Percentiles rank a stretch among this genome's conserved stretches.
Evolutionary conservation across 2,888 invertebrate genomes (phyloP).

Genomic region (Adelognathus sp.): DNA sequence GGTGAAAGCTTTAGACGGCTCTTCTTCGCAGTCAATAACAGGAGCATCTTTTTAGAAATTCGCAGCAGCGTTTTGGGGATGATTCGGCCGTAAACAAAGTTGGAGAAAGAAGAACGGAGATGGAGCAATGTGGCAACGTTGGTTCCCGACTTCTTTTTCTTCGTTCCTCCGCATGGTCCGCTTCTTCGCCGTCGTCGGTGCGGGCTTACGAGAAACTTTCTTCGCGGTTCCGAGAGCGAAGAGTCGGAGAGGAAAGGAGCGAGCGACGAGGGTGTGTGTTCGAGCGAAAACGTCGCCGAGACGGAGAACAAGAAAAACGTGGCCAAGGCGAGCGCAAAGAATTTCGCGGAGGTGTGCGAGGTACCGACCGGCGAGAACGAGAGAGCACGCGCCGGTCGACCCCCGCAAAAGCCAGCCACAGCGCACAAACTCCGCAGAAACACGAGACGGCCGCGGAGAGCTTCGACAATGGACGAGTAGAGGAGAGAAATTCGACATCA

Average conservation of each 20-base stretch:
- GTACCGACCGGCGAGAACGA: neutral
- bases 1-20: too few relatives aligned
- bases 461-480: slow-evolving; percentile 5
- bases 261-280: slow-evolving; percentile 4
- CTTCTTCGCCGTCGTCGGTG: neutral
- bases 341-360: slow-evolving; percentile 18
- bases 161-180: too few relatives aligned
- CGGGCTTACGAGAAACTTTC: slow-evolving; percentile 16
- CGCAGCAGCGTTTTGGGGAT: slow-evolving; percentile 46
- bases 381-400: slow-evolving; percentile 22
- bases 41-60: too few relatives aligned
- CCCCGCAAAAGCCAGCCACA: slow-evolving; percentile 2
- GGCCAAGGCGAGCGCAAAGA: slow-evolving; percentile 55
- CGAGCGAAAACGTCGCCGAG: slow-evolving; percentile 20
- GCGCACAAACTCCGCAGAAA: slow-evolving; percentile 43
- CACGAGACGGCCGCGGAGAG: slow-evolving; percentile 24
- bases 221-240: slow-evolving; percentile 21
- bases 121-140: slow-evolving; percentile 49
- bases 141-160: too few relatives aligned
- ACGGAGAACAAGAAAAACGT: slow-evolving; percentile 16
- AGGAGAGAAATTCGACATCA: neutral
- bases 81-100: too few relatives aligned
- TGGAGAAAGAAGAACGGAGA: too few relatives aligned
- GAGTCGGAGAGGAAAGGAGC: slow-evolving; percentile 7
- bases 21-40: too few relatives aligned